phyloP scores from a whole-genome alignment of 2,888 invertebrate genomes.

The Acholoe squamosa region DNA sequence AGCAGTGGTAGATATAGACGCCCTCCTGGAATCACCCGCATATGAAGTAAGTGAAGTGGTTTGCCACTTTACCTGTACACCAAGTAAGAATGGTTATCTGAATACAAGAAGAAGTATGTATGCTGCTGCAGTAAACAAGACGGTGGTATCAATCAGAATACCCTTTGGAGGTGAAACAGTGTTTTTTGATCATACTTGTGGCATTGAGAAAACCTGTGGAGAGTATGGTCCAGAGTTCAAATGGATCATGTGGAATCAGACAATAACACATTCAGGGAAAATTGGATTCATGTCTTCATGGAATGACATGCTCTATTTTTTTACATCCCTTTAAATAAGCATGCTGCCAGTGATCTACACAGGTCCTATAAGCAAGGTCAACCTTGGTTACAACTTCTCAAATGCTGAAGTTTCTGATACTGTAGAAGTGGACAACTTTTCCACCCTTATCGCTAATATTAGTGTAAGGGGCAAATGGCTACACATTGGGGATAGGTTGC shows the following conservation, averaged over 20 bases:
- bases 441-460: neutral
- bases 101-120: neutral
- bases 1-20: neutral
- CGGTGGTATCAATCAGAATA: neutral
- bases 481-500: neutral
- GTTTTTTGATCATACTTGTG: neutral
- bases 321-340: neutral
- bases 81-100: neutral
- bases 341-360: neutral
- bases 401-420: neutral
- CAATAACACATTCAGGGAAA: neutral
- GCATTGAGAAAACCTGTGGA: neutral
- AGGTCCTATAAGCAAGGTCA: neutral
- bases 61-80: neutral
- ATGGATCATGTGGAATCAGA: neutral
- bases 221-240: neutral
- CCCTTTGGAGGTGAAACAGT: neutral
- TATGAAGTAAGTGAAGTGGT: neutral
- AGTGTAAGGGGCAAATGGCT: neutral
- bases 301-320: neutral
- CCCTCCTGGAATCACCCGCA: neutral
- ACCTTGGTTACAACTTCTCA: neutral
- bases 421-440: neutral
- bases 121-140: neutral
- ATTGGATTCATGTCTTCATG: neutral